Percentiles rank a stretch among this genome's conserved stretches.
Evolutionary conservation across 2,113 vertebrate genomes (phyloP).

Genomic region (Paramormyrops kingsleyae): DNA sequence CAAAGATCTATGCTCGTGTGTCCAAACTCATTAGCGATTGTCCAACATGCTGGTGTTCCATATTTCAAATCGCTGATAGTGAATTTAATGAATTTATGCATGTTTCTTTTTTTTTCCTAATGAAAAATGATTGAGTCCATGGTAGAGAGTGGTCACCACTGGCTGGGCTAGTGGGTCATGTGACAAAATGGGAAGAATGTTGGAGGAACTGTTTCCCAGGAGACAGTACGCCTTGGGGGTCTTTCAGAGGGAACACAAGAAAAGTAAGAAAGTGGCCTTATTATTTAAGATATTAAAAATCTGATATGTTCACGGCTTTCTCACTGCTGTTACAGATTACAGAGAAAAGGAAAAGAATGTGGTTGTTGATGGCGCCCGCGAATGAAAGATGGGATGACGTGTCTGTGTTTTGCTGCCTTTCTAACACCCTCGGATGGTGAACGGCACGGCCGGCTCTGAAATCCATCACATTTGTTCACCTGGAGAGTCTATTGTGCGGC

Average conservation of each 20-base stretch:
- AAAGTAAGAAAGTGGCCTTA: not conserved
- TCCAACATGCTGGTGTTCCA: not conserved
- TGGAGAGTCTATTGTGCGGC: not conserved
- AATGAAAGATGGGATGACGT: not conserved
- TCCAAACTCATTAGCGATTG: not conserved
- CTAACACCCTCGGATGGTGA: not conserved
- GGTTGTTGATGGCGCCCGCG: not conserved
- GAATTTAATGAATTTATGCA: not conserved
- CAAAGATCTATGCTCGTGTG: not conserved
- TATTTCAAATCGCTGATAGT: not conserved
- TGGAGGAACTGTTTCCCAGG: not conserved
- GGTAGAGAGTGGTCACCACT: not conserved
- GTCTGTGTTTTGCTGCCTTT: not conserved
- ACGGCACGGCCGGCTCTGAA: not conserved
- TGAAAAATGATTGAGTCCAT: not conserved
- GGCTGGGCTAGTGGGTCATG: not conserved
- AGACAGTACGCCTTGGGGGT: not conserved
- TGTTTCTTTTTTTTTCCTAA: not conserved
- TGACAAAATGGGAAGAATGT: not conserved
- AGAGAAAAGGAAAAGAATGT: not conserved
- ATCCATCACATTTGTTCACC: not conserved
- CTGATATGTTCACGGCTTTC: not conserved
- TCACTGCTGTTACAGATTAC: not conserved
- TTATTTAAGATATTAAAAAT: not conserved
- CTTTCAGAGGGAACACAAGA: not conserved